Evolutionary conservation across 2,113 vertebrate species (phyloP), one percentile per base, ranked within the genome.

Genomic region (Amphilophus citrinellus): DNA sequence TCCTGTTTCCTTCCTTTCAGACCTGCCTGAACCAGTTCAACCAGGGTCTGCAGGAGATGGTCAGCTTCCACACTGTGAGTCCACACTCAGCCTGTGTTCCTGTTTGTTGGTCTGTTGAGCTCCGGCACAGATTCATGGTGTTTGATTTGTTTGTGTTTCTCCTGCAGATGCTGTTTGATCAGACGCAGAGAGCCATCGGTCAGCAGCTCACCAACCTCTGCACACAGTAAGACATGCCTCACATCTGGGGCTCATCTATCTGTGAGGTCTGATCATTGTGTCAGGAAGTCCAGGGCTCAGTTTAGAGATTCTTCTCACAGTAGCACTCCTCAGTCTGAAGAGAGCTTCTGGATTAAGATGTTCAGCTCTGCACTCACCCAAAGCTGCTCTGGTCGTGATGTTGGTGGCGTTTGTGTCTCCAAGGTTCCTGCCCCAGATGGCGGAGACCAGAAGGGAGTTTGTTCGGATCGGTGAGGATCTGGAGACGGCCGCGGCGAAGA

Each of bases 161-260:
- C 83, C 76, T 71, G 84, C 90, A 96, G 96, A 95, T 96, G 94
- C 71, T 96, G 85, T 91, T 96, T 73, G 96, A 96, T 78, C 96
- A 96, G 89, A 95, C 94, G 0, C 95, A 95, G 88, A 94, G 96
- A 92, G 95, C 96, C 32, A 93, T 96, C 83, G 92, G 62, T 27
- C 95, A 96, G 20, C 96, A 96, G 88, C 92, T 96, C n/a, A 91
- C 80, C 42, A 94, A 87, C 87, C 94, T 96, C 3, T 92, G 95
- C 4, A 85, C 92, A 39, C 94, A 94, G 96, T 96, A 86, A 17
- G 95, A 73, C 57, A 7, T n/a, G 30, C 22, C 65, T 57, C 61
- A 4, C 35, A 20, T 56, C 7, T 56, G 44, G 11, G 42, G 11
- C 11, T 44, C 42, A 13, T 44, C 10, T 13, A 4, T 44, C 42